phyloP scores from a whole-genome alignment of 1,140 invertebrate genomes.

The Papilio helenus region DNA sequence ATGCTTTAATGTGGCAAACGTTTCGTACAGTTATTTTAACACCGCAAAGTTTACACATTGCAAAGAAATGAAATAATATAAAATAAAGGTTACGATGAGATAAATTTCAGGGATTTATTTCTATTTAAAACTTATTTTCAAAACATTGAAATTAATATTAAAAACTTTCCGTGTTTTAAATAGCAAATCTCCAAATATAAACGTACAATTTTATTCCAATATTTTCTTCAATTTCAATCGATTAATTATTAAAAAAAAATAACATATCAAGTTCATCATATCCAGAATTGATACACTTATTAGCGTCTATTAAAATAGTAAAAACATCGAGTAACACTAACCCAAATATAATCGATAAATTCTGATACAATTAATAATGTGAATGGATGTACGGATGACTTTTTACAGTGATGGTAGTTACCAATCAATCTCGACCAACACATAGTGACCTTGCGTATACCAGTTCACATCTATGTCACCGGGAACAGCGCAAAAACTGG shows the following conservation, averaged over 20 bases:
- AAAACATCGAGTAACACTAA: slow-evolving; percentile 40
- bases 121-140: background rate
- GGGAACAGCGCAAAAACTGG: slow-evolving; percentile 74
- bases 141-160: background rate
- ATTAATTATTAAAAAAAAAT: too few species aligned
- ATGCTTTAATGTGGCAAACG: slow-evolving; percentile 50
- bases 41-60: slow-evolving; percentile 18
- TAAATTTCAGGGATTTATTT: too few species aligned
- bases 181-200: too few species aligned
- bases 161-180: too few species aligned
- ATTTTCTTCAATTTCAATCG: too few species aligned
- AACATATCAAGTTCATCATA: background rate
- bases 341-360: slow-evolving; percentile 39
- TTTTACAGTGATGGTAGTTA: slow-evolving; percentile 48
- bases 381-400: slow-evolving; percentile 9
- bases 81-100: too few species aligned
- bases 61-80: slow-evolving; percentile 15
- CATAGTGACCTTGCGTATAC: slow-evolving; percentile 69
- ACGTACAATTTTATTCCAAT: too few species aligned
- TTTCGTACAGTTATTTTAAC: slow-evolving; percentile 41
- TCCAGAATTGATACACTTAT: background rate
- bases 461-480: slow-evolving; percentile 56
- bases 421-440: slow-evolving; percentile 50
- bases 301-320: background rate
- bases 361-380: slow-evolving; percentile 41